These are phyloP conservation scores for Lytechinus pictus DNA, from an alignment of 35 echinoderm and acorn worm genomes.

Conservation along the genomic window DNA sequence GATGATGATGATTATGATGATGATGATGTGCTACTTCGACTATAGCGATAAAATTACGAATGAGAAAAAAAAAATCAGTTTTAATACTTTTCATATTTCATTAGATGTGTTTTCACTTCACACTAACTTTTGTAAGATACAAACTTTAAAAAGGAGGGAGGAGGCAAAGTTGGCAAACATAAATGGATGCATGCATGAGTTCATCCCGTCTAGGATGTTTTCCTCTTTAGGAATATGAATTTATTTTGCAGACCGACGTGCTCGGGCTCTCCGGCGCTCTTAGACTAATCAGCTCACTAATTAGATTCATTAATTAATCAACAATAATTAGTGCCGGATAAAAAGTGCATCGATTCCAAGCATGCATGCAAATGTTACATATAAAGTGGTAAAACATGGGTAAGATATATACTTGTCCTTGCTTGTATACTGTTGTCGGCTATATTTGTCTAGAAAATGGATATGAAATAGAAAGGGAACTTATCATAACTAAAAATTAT, in stretches of 20 bases:
- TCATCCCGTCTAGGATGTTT: not conserved
- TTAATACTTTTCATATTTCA: too few relatives aligned
- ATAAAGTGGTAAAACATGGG: not conserved
- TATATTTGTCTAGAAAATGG: not conserved
- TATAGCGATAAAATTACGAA: too few relatives aligned
- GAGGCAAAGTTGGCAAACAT: too few relatives aligned
- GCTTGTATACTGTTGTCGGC: too few relatives aligned
- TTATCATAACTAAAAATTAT: too few relatives aligned
- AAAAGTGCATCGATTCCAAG: slow-evolving; percentile 15
- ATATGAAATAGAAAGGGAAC: not conserved
- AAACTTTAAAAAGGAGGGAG: too few relatives aligned
- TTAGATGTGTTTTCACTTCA: too few relatives aligned
- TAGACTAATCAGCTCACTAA: slow-evolving; percentile 27
- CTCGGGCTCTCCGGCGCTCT: not conserved
- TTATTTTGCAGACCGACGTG: not conserved
- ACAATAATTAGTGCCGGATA: slow-evolving; percentile 14
- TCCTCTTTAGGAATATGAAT: not conserved
- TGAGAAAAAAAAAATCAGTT: too few relatives aligned
- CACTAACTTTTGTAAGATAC: too few relatives aligned
- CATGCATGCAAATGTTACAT: not conserved
- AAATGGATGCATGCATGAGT: not conserved
- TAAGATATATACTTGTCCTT: not conserved
- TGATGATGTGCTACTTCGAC: too few relatives aligned
- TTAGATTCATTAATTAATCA: slow-evolving; percentile 46
- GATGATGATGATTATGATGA: too few relatives aligned